A percentile compares a stretch with the other conserved stretches of the same genome.
phyloP scores from a whole-genome alignment of 2,888 invertebrate genomes.

The Salpingus planirostris region DNA sequence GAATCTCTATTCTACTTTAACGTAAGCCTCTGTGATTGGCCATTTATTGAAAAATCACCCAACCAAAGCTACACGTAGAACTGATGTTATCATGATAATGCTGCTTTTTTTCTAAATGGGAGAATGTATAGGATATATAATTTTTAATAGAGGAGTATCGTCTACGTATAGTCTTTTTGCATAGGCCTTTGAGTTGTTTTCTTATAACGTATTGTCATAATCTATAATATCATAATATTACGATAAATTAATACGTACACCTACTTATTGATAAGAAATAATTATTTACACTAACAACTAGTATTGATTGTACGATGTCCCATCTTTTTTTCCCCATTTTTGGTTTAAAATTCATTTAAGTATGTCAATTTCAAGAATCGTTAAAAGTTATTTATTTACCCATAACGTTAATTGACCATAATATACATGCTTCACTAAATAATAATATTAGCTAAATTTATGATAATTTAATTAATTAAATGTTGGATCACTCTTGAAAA shows the following conservation, averaged over 20 bases:
- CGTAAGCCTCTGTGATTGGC: too few species aligned
- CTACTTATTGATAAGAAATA: background rate
- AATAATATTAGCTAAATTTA: too few species aligned
- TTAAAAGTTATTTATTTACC: background rate
- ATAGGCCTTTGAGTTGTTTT: conserved; percentile 12
- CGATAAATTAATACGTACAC: background rate
- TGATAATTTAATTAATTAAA: too few species aligned
- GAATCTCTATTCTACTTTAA: too few species aligned
- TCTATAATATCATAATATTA: conserved; percentile 8
- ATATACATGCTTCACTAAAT: background rate
- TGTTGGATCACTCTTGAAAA: too few species aligned
- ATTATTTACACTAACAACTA: conserved; percentile 3
- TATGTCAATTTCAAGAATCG: conserved; percentile 13
- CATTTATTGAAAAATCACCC: too few species aligned
- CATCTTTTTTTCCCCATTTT: conserved; percentile 10
- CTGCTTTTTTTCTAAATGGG: conserved; percentile 6
- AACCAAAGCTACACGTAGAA: too few species aligned
- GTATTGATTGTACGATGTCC: conserved; percentile 24
- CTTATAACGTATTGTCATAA: conserved; percentile 11
- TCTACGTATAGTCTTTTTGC: conserved; percentile 9
- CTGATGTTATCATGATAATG: too few species aligned
- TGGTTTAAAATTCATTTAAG: conserved; percentile 31
- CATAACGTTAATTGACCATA: background rate
- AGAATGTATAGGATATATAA: conserved; percentile 5
- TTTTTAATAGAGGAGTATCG: background rate